A percentile compares a stretch with the other conserved stretches of the same genome.
Evolutionary conservation across 2,888 invertebrate genomes (phyloP).

Genomic region (Protula sp.): DNA sequence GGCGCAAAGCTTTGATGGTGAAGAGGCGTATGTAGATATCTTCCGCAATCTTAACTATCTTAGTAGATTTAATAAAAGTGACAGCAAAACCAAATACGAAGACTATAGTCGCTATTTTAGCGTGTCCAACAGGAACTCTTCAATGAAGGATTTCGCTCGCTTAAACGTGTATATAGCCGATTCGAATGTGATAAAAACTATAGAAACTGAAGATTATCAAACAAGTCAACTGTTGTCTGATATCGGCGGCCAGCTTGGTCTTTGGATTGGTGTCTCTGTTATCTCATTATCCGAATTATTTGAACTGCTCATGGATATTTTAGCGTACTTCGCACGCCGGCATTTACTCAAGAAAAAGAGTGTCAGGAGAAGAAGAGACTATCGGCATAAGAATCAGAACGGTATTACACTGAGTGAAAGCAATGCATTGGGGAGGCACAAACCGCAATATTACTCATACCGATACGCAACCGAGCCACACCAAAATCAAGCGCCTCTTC

Average conservation of each 20-base stretch:
- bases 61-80: conserved; percentile 6
- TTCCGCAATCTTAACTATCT: conserved; percentile 10
- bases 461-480: too few relatives aligned
- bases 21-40: conserved; percentile 18
- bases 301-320: conserved; percentile 10
- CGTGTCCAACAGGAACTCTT: conserved; percentile 4
- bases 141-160: conserved; percentile 15
- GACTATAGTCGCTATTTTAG: conserved; percentile 11
- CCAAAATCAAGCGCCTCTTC: too few relatives aligned
- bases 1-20: conserved; percentile 15
- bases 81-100: conserved; percentile 8
- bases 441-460: too few relatives aligned
- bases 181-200: conserved; percentile 14
- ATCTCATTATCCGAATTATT: conserved; percentile 14
- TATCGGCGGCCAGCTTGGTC: conserved; percentile 15
- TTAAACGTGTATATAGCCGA: conserved; percentile 17
- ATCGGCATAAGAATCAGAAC: not conserved
- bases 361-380: too few relatives aligned
- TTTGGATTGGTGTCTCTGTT: conserved; percentile 16
- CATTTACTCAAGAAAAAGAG: too few relatives aligned
- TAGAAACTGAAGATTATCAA: conserved; percentile 12
- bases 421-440: too few relatives aligned
- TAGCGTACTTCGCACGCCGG: conserved; percentile 3
- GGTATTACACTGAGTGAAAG: not conserved
- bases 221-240: conserved; percentile 14